These are phyloP conservation scores for Amiota minor DNA, from an alignment of 2,888 invertebrate genomes.

Conservation along the genomic window DNA sequence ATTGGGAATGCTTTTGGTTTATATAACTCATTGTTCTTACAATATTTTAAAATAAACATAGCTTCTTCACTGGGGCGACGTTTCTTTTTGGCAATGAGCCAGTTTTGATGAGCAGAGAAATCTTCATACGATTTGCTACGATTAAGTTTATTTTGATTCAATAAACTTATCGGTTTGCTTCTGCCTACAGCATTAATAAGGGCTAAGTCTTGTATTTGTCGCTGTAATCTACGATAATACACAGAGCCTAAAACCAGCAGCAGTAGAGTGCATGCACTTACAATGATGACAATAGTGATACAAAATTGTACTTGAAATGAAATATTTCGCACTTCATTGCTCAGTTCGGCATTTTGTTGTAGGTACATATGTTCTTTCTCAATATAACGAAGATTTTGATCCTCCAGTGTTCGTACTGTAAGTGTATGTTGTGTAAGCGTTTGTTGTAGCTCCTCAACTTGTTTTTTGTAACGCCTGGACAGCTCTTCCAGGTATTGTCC, in stretches of 20 bases:
- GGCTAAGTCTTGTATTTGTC: slow-evolving; percentile 59
- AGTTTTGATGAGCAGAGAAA: slow-evolving; percentile 69
- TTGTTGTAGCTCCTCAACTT: slow-evolving; percentile 95
- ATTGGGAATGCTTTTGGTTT: neutral
- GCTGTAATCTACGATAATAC: slow-evolving; percentile 67
- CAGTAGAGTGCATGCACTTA: slow-evolving; percentile 69
- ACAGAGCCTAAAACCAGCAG: slow-evolving; percentile 67
- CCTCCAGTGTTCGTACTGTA: slow-evolving; percentile 82
- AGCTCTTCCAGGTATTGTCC: slow-evolving; percentile 97
- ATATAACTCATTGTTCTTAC: slow-evolving; percentile 51
- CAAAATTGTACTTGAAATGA: slow-evolving; percentile 76
- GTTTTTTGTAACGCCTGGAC: slow-evolving; percentile 94
- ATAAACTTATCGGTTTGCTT: slow-evolving; percentile 9
- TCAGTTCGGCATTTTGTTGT: slow-evolving; percentile 82
- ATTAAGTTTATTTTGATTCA: slow-evolving; percentile 54
- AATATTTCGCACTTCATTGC: slow-evolving; percentile 79
- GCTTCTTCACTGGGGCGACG: slow-evolving; percentile 85
- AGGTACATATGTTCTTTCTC: slow-evolving; percentile 86
- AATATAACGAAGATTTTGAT: slow-evolving; percentile 80
- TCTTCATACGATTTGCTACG: slow-evolving; percentile 81
- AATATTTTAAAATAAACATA: slow-evolving; percentile 76
- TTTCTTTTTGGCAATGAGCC: slow-evolving; percentile 46
- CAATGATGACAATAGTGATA: slow-evolving; percentile 69
- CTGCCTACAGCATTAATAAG: slow-evolving; percentile 40
- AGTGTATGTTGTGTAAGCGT: slow-evolving; percentile 88